Base-by-base conservation (phyloP, 2,888 invertebrate species). In the Cerceris rybyensis region DNA sequence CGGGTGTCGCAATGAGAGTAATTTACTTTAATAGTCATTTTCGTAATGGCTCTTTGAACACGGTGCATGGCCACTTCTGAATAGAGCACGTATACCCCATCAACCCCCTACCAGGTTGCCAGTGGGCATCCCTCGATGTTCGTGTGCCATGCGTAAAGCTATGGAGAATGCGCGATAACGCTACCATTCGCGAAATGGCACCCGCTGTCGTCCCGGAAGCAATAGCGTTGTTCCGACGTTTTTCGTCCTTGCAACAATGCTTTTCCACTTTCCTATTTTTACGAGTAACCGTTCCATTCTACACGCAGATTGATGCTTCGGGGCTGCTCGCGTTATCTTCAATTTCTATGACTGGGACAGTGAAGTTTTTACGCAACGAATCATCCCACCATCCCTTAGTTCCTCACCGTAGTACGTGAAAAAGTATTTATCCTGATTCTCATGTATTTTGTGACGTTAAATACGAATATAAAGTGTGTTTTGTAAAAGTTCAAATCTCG, bases 1-100 rank as follows among this genome's bases (percentile, higher is more conserved):
- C 13, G 42, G 66, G 58, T 68, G 58, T 74, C 75, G 74, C 85
- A 85, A 88, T 87, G 87, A 86, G 88, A 88, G 88, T 89, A 89
- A 91, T 91, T 91, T 89, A 91, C 91, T 92, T 91, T 89, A 89
- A 90, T 90, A 88, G 89, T 90, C 89, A 91, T 90, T 92, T 90
- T 90, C 88, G 87, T 90, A 91, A 91, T 90, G 88, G 89, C 75
- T 83, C 88, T 91, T 89, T 90, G 89, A 89, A 88, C 89, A 87
- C 80, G 83, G 87, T 66, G 81, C 87, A 82, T 75, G 84, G 78
- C 76, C 83, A 76, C 78, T 64, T 70, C 80, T 85, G 82, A 84
- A 88, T 86, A 78, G 85, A 66, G 73, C 78, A 69, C 76, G 80
- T 76, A 81, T n/a, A 16, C 43, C 54, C 68, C 58, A 43, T 16